These are phyloP conservation scores for Metacarcinus magister DNA, from an alignment of 2,888 invertebrate species.

Conservation along the genomic window DNA sequence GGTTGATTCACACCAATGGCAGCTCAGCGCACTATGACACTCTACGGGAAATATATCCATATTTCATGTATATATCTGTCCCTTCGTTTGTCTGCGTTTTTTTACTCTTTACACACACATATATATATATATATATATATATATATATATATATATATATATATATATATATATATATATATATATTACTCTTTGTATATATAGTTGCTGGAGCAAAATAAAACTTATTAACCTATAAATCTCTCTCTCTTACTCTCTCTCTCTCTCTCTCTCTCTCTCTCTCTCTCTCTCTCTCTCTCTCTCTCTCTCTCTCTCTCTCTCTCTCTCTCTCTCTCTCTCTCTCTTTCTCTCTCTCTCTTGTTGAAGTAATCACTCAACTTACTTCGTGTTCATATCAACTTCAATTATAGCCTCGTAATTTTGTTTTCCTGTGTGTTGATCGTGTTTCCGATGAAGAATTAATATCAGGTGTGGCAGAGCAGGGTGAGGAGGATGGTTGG, in stretches of 20 bases:
- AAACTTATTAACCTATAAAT: too few species aligned
- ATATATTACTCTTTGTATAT: neutral
- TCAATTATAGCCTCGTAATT: neutral
- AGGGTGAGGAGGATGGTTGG: neutral
- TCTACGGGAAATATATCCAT: neutral
- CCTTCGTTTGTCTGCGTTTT: neutral
- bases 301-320: neutral
- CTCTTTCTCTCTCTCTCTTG: neutral
- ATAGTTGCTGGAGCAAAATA: neutral
- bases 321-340: neutral
- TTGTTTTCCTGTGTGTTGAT: neutral
- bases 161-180: neutral
- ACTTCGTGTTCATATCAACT: neutral
- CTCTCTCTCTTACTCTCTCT: neutral
- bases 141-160: too few species aligned
- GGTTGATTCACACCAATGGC: neutral
- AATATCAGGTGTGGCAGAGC: neutral
- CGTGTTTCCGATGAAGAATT: neutral
- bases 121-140: too few species aligned
- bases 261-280: constrained; percentile 26
- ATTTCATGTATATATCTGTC: neutral
- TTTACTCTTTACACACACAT: too few species aligned
- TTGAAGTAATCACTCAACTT: neutral
- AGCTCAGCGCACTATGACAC: neutral
- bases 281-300: constrained; percentile 12